Evolutionary conservation across 2,113 vertebrate species (phyloP), one percentile per base, ranked within the genome.

Genomic region (Saguinus imperator): DNA sequence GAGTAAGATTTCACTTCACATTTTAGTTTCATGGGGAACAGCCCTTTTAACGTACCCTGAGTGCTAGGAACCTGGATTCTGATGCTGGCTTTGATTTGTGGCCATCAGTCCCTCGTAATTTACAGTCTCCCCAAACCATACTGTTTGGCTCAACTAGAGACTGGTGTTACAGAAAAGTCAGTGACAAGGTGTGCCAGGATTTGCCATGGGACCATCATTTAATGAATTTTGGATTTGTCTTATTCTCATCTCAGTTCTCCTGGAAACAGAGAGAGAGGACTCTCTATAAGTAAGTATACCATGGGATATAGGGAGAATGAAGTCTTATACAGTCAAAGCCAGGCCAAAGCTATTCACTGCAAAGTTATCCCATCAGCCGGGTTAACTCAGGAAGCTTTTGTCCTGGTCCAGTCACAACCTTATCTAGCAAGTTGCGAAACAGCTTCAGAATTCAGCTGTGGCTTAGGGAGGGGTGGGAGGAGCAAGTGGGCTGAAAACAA

Each of bases 141-240:
- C 12, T 14, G 50, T 86, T 87, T 50, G 83, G 70, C 64, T 72
- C 87, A 93, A 87, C 5, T 58, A 64, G 14, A 82, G 29, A 57
- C 37, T 5, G 79, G 8, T 48, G 45, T 75, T 80, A 77, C 1
- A 64, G 89, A 93, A 89, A 97, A 84, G 87, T 91, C 96, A 55
- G 89, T 95, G 94, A 97, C 87, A 94, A 96, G 95, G 97, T 97
- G 96, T 97, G 97, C 97, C 97, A 80, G 97, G 94, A 97, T 94
- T 95, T 97, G 94, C 94, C 97, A 90, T 10, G 57, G 77, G 76
- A 72, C 57, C 77, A 64, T 68, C n/a, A 37, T 23, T 72, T 57
- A 18, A 83, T 85, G 83, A 89, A 94, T 64, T 52, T 32, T 87
- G 32, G 52, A 43, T 45, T 29, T 86, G 58, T 75, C 79, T 89